Evolutionary conservation across 2,797 vertebrate species (phyloP), one percentile per base, ranked within the genome.

Genomic region (Vespertilio murinus): DNA sequence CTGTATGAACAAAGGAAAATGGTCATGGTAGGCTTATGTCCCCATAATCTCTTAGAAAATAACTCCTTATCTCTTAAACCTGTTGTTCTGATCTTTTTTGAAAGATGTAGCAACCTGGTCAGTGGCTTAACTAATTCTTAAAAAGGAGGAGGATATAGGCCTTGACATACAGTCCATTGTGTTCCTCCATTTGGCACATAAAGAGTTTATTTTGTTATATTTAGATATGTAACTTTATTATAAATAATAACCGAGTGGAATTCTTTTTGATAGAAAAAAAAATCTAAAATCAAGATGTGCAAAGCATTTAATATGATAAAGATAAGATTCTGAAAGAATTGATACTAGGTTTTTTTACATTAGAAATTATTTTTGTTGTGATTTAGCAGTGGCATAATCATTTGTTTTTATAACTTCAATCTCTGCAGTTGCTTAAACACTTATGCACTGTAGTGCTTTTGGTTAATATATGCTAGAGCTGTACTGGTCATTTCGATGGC

Each of bases 1-100:
- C 98, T 99, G 30, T 98, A 98, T 0, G 99, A 99, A 98, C 99
- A 99, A 97, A 98, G 98, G 87, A 99, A 99, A 97, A 99, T 99
- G 98, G 98, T 99, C 84, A 99, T 98, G 99, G 99, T 99, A 95
- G 98, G 99, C 96, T 77, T 94, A 16, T 30, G 20, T 87, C 18
- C 59, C 22, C 64, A 45, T 83, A 59, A 80, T 74, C n/a, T 40
- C 73, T 77, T 54, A 73, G 69, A 30, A 67, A 93, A 78, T 59
- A 1, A 0, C 38, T 17, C 25, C 69, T 89, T 83, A 13, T 23
- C 17, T 83, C 40, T 82, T 74, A 73, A 93, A 69, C 33, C 9
- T 73, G 5, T 77, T 71, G n/a, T 77, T 83, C 28, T 25, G 23
- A 28, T 73, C 49, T 49, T 74, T 92, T 92, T 88, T 83, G 47